These are phyloP conservation scores for Cistogaster globosa DNA, from an alignment of 2,888 invertebrate species.

Conservation along the genomic window DNA sequence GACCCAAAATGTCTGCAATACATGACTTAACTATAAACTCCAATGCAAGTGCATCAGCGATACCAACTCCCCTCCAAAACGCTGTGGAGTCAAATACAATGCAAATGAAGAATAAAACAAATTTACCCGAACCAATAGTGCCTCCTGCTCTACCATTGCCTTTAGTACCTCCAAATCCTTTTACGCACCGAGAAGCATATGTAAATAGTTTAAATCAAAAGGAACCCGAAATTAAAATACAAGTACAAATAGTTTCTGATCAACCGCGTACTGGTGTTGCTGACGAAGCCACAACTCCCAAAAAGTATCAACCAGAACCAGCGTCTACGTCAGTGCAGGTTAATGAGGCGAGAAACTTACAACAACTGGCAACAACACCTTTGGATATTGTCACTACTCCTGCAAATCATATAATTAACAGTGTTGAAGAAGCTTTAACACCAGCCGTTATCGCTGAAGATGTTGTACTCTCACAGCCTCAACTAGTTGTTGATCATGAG, in stretches of 20 bases:
- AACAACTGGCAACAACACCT: not conserved
- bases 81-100: constrained; percentile 31
- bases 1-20: constrained; percentile 59
- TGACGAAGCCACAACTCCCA: constrained; percentile 73
- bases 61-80: constrained; percentile 14
- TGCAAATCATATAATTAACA: constrained; percentile 47
- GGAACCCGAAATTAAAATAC: constrained; percentile 82
- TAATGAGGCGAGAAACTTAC: not conserved
- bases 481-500: constrained; percentile 80
- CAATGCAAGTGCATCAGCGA: constrained; percentile 8
- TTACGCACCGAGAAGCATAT: constrained; percentile 79
- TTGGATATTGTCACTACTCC: not conserved
- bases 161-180: constrained; percentile 78
- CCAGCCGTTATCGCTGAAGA: constrained; percentile 53
- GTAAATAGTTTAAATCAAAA: constrained; percentile 82
- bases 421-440: constrained; percentile 60
- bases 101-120: constrained; percentile 69
- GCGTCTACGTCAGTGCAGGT: not conserved
- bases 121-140: constrained; percentile 74
- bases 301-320: constrained; percentile 17
- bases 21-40: constrained; percentile 47
- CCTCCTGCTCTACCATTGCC: constrained; percentile 76
- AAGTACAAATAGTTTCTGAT: constrained; percentile 82
- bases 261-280: constrained; percentile 63
- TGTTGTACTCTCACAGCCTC: constrained; percentile 76